Evolutionary conservation across 2,797 vertebrate genomes (phyloP), one percentile per base, ranked within the genome.

Genomic region (Poliocrania exsul): DNA sequence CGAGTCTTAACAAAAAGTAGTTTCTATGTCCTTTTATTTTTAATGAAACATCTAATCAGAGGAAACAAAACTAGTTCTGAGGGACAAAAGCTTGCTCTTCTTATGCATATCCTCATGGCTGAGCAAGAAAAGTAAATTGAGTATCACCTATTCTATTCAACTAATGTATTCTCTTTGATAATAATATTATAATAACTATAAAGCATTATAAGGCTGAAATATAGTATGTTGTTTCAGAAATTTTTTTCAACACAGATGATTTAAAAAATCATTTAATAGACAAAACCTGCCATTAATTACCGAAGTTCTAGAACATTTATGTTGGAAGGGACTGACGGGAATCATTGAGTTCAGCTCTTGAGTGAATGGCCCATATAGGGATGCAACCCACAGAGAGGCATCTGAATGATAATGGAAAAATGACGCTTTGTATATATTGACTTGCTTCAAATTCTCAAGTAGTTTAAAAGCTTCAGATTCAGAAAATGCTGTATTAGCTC

Each of bases 341-440:
- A 38, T 56, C 25, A 18, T 1, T 10, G 23, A 62, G 54, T 44
- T 8, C 42, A 62, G 0, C 19, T 42, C 35, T 49, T 42, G 62
- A 13, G 4, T 33, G 6, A 70, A 56, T 37, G 49, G 6, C 19
- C 26, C 11, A 20, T 25, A 25, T 0, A 1, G 19, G 8, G 42
- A 25, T 56, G 0, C 0, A 69, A 44, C 16, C 9, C 1, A 0
- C 6, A 29, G 16, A 46, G 11, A 61, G 4, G 6, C 2, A 69
- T 20, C 8, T 24, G 35, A 69, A 86, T 35, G 9, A 81, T 7
- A 66, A 66, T 3, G 9, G 23, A 13, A 69, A 42, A 54, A 47
- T 5, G 0, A 23, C 38, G 3, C 5, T 58, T 42, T 77, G 1
- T 44, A 26, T 53, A 44, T 35, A 58, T 37, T 70, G 15, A 28